A percentile compares a stretch with the other conserved stretches of the same genome.
phyloP scores from a whole-genome alignment of 2,113 vertebrate species.

The Psettodes erumei region DNA sequence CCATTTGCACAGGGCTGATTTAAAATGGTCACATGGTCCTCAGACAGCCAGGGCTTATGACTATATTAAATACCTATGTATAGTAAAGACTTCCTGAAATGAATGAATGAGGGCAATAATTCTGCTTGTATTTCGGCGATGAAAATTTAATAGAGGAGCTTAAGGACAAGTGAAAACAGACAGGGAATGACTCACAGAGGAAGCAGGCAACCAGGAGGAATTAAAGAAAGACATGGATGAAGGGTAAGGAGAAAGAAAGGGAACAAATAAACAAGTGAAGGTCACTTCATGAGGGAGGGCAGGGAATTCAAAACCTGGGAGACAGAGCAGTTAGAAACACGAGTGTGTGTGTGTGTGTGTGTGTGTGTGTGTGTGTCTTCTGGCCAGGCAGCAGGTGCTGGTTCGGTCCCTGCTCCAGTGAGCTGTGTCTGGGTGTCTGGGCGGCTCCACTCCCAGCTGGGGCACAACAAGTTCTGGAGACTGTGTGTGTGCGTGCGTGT shows the following conservation, averaged over 20 bases:
- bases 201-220: not conserved
- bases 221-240: slow-evolving; percentile 5
- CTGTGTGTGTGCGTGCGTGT: slow-evolving; percentile 25
- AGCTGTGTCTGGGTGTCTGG: slow-evolving; percentile 68
- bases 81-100: slow-evolving; percentile 22
- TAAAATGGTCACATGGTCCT: not conserved
- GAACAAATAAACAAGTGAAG: slow-evolving; percentile 34
- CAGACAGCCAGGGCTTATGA: not conserved
- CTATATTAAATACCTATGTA: not conserved
- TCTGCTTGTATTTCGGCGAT: slow-evolving; percentile 14
- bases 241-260: slow-evolving; percentile 8
- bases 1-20: slow-evolving; percentile 12
- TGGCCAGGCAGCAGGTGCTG: slow-evolving; percentile 72
- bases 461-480: slow-evolving; percentile 47
- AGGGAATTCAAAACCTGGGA: slow-evolving; percentile 17
- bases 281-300: slow-evolving; percentile 41
- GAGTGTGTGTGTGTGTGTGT: slow-evolving; percentile 21
- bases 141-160: not conserved
- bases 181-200: slow-evolving; percentile 1
- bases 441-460: slow-evolving; percentile 68
- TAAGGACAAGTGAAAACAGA: slow-evolving; percentile 15
- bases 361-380: slow-evolving; percentile 29
- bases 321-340: slow-evolving; percentile 8
- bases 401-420: slow-evolving; percentile 73
- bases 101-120: slow-evolving; percentile 14